A percentile compares a stretch with the other conserved stretches of the same genome.
phyloP scores from a whole-genome alignment of 2,888 invertebrate genomes.

The Rotaria magnacalcarata region DNA sequence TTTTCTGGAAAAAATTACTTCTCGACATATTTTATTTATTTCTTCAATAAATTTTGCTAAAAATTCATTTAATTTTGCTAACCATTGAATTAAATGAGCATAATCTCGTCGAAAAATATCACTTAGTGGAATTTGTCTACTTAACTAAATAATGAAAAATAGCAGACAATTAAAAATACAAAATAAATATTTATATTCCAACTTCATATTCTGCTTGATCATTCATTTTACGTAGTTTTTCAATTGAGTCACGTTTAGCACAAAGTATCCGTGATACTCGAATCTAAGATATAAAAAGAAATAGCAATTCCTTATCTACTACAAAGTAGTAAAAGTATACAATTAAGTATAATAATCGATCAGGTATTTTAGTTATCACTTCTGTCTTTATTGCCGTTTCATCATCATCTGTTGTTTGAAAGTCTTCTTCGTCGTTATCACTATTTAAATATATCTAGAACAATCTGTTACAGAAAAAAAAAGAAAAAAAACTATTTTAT shows the following conservation, averaged over 20 bases:
- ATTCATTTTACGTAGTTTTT: neutral
- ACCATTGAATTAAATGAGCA: constrained; percentile 17
- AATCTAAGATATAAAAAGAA: neutral
- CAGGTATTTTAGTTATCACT: neutral
- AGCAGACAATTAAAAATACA: neutral
- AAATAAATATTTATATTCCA: neutral
- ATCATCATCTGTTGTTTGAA: neutral
- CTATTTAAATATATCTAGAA: neutral
- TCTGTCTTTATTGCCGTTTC: neutral
- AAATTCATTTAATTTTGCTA: neutral
- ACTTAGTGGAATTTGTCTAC: neutral
- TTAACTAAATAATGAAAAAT: neutral
- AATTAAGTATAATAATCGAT: neutral
- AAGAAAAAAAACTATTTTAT: neutral
- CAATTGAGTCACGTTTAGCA: constrained; percentile 9
- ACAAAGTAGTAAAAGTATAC: neutral
- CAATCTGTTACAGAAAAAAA: neutral
- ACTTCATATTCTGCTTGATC: constrained; percentile 18
- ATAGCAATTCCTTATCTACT: too few species aligned
- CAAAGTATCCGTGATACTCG: constrained; percentile 10
- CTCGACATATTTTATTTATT: neutral
- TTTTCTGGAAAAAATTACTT: neutral
- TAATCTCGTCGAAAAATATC: constrained; percentile 1
- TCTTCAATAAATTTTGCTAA: constrained; percentile 13
- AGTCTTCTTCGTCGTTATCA: neutral